Evolutionary conservation across 2,797 vertebrate genomes (phyloP).

Genomic region (Paedocypris micromegethes): DNA sequence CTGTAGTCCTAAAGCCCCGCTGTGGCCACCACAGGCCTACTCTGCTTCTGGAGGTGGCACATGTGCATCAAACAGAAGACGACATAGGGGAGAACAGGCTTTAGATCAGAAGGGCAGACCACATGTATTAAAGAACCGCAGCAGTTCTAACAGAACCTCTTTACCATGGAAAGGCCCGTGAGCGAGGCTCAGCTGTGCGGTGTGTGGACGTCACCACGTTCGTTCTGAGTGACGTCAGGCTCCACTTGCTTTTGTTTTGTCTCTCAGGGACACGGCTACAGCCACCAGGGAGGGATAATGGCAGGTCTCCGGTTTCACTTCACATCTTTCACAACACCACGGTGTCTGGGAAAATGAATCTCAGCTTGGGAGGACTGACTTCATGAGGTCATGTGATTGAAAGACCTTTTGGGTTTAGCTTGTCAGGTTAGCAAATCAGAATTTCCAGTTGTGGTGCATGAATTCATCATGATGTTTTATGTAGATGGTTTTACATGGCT

Average conservation of each 20-base stretch:
- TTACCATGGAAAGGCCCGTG: slow-evolving; percentile 2
- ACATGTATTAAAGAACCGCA: slow-evolving; percentile 19
- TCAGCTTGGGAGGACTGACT: slow-evolving; percentile 3
- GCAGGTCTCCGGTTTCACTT: slow-evolving; percentile 26
- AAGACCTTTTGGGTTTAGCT: slow-evolving; percentile 5
- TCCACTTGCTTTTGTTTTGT: slow-evolving; percentile 17
- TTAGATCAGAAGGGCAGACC: slow-evolving; percentile 30
- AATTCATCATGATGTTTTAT: too few species aligned
- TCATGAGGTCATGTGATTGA: slow-evolving; percentile 16
- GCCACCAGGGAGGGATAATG: slow-evolving; percentile 15
- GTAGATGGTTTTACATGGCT: too few species aligned
- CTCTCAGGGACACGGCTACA: slow-evolving; percentile 13
- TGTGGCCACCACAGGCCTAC: slow-evolving; percentile 25
- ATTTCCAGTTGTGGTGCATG: neutral
- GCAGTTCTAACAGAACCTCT: neutral
- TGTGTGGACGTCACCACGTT: slow-evolving; percentile 17
- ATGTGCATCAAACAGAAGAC: slow-evolving; percentile 26
- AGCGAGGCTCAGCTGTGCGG: slow-evolving; percentile 29
- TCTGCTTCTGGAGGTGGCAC: slow-evolving; percentile 28
- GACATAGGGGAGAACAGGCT: slow-evolving; percentile 9
- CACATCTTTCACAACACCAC: slow-evolving; percentile 28
- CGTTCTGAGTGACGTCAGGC: slow-evolving; percentile 13
- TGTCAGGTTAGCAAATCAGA: slow-evolving; percentile 3
- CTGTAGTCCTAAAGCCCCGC: slow-evolving; percentile 32
- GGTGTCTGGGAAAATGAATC: slow-evolving; percentile 17